Percentiles rank a stretch among this genome's conserved stretches.
Conservation (phyloP, 2,113 vertebrate genomes). For the Regulus satrapa region DNA sequence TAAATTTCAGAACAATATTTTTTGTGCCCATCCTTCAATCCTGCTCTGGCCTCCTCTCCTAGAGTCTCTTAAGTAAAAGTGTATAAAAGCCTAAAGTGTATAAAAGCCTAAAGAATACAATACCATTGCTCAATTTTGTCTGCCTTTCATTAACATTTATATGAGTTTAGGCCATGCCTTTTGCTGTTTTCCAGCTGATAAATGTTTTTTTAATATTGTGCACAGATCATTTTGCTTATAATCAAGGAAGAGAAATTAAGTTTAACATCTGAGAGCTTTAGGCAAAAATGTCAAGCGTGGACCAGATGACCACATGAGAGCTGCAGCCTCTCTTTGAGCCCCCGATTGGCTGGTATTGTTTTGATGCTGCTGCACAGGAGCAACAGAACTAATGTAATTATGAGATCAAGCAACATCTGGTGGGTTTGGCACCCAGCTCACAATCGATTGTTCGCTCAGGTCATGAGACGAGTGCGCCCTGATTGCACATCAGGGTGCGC, state of each 20-base stretch:
- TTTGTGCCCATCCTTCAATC: neutral
- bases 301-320: slow-evolving; percentile 35
- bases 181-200: slow-evolving; percentile 26
- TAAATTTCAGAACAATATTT: neutral
- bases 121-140: neutral
- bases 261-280: slow-evolving; percentile 12
- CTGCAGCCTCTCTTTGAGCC: neutral
- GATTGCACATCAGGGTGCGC: slow-evolving; percentile 73
- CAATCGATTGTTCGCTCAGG: slow-evolving; percentile 58
- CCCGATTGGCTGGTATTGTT: slow-evolving; percentile 68
- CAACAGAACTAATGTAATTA: slow-evolving; percentile 73
- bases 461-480: slow-evolving; percentile 74
- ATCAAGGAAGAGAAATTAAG: slow-evolving; percentile 19
- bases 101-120: neutral
- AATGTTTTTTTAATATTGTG: slow-evolving; percentile 34
- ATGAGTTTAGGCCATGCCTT: neutral
- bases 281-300: neutral
- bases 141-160: slow-evolving; percentile 39
- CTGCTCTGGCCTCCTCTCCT: neutral
- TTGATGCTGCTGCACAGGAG: slow-evolving; percentile 65
- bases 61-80: neutral
- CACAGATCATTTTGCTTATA: slow-evolving; percentile 39
- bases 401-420: slow-evolving; percentile 86
- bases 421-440: slow-evolving; percentile 54
- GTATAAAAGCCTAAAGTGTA: neutral